A percentile compares a stretch with the other conserved stretches of the same genome.
Evolutionary conservation across 2,888 invertebrate genomes (phyloP).

Genomic region (Parapristionchus giblindavisi): DNA sequence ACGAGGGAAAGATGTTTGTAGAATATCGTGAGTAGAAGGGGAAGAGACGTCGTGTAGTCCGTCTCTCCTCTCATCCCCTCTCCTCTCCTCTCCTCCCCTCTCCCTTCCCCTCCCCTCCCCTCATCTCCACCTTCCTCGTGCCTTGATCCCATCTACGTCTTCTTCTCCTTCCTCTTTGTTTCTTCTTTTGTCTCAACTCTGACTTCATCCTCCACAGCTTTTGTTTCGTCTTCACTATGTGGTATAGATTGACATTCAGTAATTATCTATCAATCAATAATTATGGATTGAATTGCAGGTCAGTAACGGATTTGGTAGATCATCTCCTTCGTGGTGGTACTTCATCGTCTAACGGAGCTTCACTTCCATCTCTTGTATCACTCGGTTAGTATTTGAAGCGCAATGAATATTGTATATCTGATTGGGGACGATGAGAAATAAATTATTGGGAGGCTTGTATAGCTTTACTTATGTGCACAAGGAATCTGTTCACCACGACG

Average conservation of each 20-base stretch:
- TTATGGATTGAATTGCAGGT: not conserved
- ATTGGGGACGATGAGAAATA: too few relatives aligned
- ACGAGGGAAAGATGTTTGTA: too few relatives aligned
- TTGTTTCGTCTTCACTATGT: too few relatives aligned
- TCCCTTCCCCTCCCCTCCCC: conserved; percentile 19
- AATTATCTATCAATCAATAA: too few relatives aligned
- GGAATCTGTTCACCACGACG: too few relatives aligned
- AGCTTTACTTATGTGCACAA: too few relatives aligned
- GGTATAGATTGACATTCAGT: too few relatives aligned
- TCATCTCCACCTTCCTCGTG: not conserved
- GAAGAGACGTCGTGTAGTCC: not conserved
- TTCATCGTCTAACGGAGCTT: conserved; percentile 14
- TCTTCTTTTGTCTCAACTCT: not conserved
- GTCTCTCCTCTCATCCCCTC: not conserved
- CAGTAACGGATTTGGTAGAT: conserved; percentile 30
- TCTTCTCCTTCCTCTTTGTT: not conserved
- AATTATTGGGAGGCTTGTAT: too few relatives aligned
- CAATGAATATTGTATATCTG: too few relatives aligned
- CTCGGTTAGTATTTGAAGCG: conserved; percentile 17
- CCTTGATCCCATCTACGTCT: not conserved
- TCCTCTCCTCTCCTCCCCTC: not conserved
- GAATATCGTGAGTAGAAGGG: not conserved
- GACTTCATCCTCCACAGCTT: not conserved
- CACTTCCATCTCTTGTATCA: conserved; percentile 12
- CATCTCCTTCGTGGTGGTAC: conserved; percentile 26